These are phyloP conservation scores for Popillia japonica DNA, from an alignment of 1,140 invertebrate species.

Conservation along the genomic window DNA sequence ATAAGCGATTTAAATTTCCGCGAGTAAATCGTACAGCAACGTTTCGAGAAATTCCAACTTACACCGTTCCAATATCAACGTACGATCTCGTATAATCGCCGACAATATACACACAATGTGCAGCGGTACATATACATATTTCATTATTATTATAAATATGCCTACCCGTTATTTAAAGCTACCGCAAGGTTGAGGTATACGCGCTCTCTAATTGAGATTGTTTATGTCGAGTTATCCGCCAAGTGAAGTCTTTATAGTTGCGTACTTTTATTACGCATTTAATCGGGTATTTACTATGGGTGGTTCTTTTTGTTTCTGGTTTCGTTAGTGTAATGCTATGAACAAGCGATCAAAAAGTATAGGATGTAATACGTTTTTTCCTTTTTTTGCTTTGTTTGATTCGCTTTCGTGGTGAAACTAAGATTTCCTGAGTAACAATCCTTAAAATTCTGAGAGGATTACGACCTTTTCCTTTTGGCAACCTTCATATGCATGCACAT, in stretches of 20 bases:
- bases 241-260: background rate
- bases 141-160: constrained; percentile 9
- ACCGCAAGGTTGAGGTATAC: background rate
- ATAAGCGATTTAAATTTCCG: background rate
- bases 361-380: background rate
- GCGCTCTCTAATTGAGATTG: background rate
- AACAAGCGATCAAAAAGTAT: background rate
- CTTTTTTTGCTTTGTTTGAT: too few species aligned
- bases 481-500: too few species aligned
- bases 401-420: too few species aligned
- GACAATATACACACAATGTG: background rate
- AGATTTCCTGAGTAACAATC: too few species aligned
- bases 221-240: background rate
- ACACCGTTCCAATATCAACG: too few species aligned
- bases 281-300: background rate
- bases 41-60: too few species aligned
- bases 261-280: background rate
- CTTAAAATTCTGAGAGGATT: too few species aligned
- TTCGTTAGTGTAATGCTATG: background rate
- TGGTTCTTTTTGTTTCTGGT: background rate
- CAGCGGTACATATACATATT: constrained; percentile 3
- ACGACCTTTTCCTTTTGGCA: too few species aligned
- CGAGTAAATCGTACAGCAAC: background rate
- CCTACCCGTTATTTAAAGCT: constrained; percentile 6
- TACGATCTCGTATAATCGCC: too few species aligned